phyloP scores from a whole-genome alignment of 2,888 invertebrate species.

The Calameuta filiformis region DNA sequence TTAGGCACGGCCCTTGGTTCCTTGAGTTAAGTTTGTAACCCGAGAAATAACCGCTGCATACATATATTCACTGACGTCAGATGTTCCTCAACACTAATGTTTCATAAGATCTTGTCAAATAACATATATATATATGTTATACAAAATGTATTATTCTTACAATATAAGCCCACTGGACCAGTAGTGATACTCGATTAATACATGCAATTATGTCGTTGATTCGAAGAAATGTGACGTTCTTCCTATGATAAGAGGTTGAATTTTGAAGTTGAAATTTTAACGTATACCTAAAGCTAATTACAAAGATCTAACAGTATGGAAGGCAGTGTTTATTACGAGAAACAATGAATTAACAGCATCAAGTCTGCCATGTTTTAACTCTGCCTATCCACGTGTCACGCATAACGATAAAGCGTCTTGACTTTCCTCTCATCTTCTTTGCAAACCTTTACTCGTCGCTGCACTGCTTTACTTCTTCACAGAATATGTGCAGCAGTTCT shows the following conservation, averaged over 20 bases:
- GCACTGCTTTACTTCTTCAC: constrained; percentile 3
- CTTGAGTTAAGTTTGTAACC: constrained; percentile 27
- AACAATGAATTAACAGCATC: constrained; percentile 55
- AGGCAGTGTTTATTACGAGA: constrained; percentile 47
- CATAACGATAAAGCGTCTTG: not conserved
- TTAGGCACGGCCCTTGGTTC: constrained; percentile 40
- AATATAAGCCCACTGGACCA: not conserved
- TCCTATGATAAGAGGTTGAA: not conserved
- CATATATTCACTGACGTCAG: not conserved
- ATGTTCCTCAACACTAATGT: not conserved
- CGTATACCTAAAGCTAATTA: not conserved
- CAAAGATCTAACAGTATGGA: not conserved
- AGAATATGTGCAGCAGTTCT: constrained; percentile 19
- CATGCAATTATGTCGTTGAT: not conserved
- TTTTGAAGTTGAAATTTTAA: not conserved
- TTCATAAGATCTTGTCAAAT: not conserved
- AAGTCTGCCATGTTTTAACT: constrained; percentile 26
- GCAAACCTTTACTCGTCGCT: constrained; percentile 8
- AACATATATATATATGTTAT: not conserved
- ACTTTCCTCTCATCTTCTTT: constrained; percentile 2
- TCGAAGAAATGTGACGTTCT: not conserved
- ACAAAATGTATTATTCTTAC: not conserved
- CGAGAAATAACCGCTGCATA: constrained; percentile 28
- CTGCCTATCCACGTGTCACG: constrained; percentile 20
- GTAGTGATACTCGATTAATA: not conserved